phyloP scores from a whole-genome alignment of 2,888 invertebrate genomes.

The Zaprionus bogoriensis region DNA sequence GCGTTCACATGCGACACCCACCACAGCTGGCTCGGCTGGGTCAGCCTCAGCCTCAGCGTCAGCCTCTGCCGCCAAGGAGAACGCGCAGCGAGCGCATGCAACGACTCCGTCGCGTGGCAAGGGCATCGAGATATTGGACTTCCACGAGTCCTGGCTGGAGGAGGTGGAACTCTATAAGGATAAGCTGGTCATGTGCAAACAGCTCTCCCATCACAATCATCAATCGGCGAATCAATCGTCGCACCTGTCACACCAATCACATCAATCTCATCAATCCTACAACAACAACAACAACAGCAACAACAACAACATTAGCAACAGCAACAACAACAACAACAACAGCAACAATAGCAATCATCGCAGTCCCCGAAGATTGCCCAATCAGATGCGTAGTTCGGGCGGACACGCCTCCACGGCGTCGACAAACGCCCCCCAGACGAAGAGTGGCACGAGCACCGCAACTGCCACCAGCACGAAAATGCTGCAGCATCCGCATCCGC shows the following conservation, averaged over 20 bases:
- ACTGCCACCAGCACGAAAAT: constrained; percentile 3
- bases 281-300: neutral
- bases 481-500: constrained; percentile 14
- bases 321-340: neutral
- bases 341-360: constrained; percentile 4
- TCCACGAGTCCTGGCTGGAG: constrained; percentile 82
- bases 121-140: constrained; percentile 81
- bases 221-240: constrained; percentile 14
- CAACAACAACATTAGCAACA: neutral
- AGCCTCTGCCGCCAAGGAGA: constrained; percentile 72
- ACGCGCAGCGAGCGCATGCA: constrained; percentile 46
- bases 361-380: neutral
- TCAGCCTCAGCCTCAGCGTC: constrained; percentile 6
- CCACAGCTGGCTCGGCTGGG: neutral
- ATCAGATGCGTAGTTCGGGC: constrained; percentile 37
- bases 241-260: constrained; percentile 18
- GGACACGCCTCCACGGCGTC: constrained; percentile 32
- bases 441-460: no score
- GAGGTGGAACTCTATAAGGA: constrained; percentile 82
- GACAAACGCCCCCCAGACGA: no score
- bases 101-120: constrained; percentile 39
- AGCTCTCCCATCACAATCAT: constrained; percentile 66
- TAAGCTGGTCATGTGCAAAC: constrained; percentile 75
- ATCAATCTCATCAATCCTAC: constrained; percentile 21
- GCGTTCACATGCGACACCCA: constrained; percentile 41